Conservation (phyloP, 2,888 invertebrate species). For the Thecocarcelia acutangulata region DNA sequence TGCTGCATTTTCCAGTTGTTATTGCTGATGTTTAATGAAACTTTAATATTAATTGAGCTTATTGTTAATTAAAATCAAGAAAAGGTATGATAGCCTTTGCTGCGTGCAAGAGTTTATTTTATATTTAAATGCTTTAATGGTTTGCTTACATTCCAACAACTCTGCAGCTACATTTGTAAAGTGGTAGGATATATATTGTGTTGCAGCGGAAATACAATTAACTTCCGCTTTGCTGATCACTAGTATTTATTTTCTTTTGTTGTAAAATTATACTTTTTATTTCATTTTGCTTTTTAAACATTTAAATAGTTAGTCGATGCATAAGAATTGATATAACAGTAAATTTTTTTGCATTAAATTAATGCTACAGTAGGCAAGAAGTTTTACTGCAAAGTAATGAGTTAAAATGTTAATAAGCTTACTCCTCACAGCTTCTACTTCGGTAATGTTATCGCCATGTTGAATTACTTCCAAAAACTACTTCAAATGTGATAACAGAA, state of each 20-base stretch:
- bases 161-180: not conserved
- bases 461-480: no score
- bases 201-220: constrained; percentile 58
- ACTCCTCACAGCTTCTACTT: no score
- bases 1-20: not conserved
- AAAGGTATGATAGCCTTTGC: constrained; percentile 29
- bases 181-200: constrained; percentile 42
- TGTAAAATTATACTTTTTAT: constrained; percentile 22
- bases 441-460: no score
- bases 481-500: no score
- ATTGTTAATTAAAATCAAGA: constrained; percentile 57
- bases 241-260: constrained; percentile 24
- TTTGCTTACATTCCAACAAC: constrained; percentile 5
- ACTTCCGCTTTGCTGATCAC: constrained; percentile 63
- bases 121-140: constrained; percentile 38
- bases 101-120: constrained; percentile 9
- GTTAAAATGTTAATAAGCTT: no score
- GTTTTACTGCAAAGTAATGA: no score
- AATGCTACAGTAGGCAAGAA: no score
- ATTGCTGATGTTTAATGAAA: constrained; percentile 47
- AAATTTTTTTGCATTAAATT: not conserved
- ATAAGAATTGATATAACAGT: not conserved
- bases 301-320: constrained; percentile 22
- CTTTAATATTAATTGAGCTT: constrained; percentile 63
- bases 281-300: constrained; percentile 18